A percentile compares a stretch with the other conserved stretches of the same genome.
Evolutionary conservation across 2,888 invertebrate species (phyloP).

Genomic region (Amphiduros pacificus): DNA sequence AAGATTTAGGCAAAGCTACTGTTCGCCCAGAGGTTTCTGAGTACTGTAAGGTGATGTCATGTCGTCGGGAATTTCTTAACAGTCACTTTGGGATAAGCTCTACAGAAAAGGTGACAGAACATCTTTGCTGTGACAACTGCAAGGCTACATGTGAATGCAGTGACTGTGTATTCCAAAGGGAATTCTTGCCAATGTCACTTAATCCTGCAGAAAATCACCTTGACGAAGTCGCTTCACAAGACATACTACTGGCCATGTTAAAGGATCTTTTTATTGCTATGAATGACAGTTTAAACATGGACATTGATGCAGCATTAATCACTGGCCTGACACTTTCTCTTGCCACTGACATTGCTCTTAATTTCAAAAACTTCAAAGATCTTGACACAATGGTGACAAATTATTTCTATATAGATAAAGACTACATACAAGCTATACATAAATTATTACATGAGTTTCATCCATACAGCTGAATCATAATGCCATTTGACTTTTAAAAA

Average conservation of each 20-base stretch:
- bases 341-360: not conserved
- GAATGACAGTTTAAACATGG: not conserved
- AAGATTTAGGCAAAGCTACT: not conserved
- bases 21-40: not conserved
- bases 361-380: not conserved
- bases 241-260: not conserved
- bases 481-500: no score
- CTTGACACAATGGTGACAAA: not conserved
- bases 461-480: no score
- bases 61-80: not conserved
- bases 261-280: not conserved
- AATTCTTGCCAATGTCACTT: no score
- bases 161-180: no score
- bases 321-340: not conserved
- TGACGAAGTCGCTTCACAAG: no score
- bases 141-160: not conserved
- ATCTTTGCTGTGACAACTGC: not conserved
- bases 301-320: not conserved
- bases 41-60: not conserved
- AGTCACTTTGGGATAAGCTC: not conserved
- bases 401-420: not conserved
- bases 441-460: no score
- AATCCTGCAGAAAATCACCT: no score
- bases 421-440: not conserved
- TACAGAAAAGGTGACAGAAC: not conserved